phyloP scores from a whole-genome alignment of 2,797 vertebrate species.

The Sphaeramia orbicularis region DNA sequence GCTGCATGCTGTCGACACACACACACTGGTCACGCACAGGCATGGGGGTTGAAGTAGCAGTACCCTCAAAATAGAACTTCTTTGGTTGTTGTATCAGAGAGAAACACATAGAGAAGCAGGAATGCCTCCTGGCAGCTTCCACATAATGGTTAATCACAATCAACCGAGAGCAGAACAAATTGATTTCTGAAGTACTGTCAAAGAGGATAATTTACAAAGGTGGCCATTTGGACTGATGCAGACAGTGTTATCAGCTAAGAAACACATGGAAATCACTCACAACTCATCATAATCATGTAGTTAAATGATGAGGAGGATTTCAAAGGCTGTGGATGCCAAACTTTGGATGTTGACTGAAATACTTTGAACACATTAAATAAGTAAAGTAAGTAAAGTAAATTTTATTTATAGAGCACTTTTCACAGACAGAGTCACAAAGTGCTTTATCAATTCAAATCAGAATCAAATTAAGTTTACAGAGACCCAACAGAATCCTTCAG shows the following conservation, averaged over 20 bases:
- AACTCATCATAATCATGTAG: slow-evolving; percentile 11
- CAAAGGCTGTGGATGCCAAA: not conserved
- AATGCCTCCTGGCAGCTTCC: not conserved
- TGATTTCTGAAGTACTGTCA: slow-evolving; percentile 50
- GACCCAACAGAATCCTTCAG: too few relatives aligned
- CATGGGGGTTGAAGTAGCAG: not conserved
- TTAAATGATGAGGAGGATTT: not conserved
- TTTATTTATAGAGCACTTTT: too few relatives aligned
- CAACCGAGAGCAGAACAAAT: slow-evolving; percentile 42
- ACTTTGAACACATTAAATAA: not conserved
- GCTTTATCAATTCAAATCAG: too few relatives aligned
- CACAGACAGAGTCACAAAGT: too few relatives aligned
- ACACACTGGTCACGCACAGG: slow-evolving; percentile 2
- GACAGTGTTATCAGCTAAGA: slow-evolving; percentile 45
- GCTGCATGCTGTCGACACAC: not conserved
- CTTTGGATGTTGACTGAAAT: too few relatives aligned
- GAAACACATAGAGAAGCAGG: slow-evolving; percentile 1
- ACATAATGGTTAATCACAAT: slow-evolving; percentile 38
- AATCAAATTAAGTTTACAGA: too few relatives aligned
- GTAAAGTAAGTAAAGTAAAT: too few relatives aligned
- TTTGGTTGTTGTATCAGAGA: slow-evolving; percentile 4
- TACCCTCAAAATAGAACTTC: not conserved
- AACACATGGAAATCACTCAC: slow-evolving; percentile 28
- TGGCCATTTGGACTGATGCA: slow-evolving; percentile 15
- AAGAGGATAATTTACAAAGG: slow-evolving; percentile 44